A percentile compares a stretch with the other conserved stretches of the same genome.
These are phyloP conservation scores for Plumapathes pennacea DNA, from an alignment of 92 coral and sea anemone genomes.

Conservation along the genomic window DNA sequence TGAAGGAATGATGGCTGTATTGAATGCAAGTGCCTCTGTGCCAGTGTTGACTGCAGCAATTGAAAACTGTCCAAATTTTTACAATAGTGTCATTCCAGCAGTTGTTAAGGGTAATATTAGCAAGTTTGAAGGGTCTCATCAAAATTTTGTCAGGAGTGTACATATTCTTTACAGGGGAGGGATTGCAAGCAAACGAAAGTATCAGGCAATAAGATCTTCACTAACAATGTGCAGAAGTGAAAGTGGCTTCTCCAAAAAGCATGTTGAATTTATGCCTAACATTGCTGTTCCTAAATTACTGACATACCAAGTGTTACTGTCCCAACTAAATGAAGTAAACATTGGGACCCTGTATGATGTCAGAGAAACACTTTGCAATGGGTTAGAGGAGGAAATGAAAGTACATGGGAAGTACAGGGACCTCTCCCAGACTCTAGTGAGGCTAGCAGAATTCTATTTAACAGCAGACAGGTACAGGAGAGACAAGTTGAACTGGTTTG, in stretches of 20 bases:
- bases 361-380: constrained; percentile 36
- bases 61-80: constrained; percentile 24
- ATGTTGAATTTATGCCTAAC: constrained; percentile 18
- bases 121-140: constrained; percentile 25
- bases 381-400: constrained; percentile 26
- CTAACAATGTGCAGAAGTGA: constrained; percentile 13
- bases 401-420: constrained; percentile 50
- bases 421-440: constrained; percentile 14
- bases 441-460: constrained; percentile 27
- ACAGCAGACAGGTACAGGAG: constrained; percentile 21
- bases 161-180: constrained; percentile 41
- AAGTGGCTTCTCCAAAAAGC: constrained; percentile 8
- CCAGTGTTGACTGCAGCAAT: background rate
- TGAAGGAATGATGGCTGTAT: constrained; percentile 7
- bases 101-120: constrained; percentile 24
- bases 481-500: constrained; percentile 32
- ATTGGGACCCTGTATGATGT: constrained; percentile 33
- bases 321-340: constrained; percentile 25
- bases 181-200: constrained; percentile 23
- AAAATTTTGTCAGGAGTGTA: constrained; percentile 56
- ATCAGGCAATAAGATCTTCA: constrained; percentile 34
- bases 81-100: constrained; percentile 34
- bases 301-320: constrained; percentile 16
- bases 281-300: constrained; percentile 16
- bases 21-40: constrained; percentile 4